phyloP scores from a whole-genome alignment of 2,113 vertebrate genomes.

The Spilogale gracilis region DNA sequence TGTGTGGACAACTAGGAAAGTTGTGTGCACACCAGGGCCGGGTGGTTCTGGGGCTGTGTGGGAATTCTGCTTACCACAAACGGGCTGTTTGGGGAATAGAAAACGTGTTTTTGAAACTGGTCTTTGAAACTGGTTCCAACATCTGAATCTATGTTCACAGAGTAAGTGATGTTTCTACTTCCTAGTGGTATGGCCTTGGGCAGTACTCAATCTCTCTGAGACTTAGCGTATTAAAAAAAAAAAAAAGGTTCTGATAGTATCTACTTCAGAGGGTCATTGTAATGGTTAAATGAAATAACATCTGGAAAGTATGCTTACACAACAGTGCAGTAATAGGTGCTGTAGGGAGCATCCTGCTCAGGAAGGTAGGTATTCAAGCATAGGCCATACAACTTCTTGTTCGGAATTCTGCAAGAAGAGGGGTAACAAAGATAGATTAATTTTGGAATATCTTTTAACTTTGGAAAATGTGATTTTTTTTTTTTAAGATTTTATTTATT shows the following conservation, averaged over 20 bases:
- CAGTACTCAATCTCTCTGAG: not conserved
- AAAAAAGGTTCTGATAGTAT: not conserved
- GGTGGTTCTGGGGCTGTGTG: not conserved
- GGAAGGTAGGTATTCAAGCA: not conserved
- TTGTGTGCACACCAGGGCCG: not conserved
- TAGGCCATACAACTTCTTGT: not conserved
- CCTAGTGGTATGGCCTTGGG: not conserved
- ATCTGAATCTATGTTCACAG: not conserved
- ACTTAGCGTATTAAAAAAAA: not conserved
- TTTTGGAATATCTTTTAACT: not conserved
- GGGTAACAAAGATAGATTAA: not conserved
- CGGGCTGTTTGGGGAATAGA: not conserved
- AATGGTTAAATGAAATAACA: not conserved
- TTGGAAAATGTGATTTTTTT: not conserved
- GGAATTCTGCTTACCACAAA: too few relatives aligned
- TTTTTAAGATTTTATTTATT: too few relatives aligned
- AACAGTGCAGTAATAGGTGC: not conserved
- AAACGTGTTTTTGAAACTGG: not conserved
- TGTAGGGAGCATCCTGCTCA: not conserved
- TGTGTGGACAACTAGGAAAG: not conserved
- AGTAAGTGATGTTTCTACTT: not conserved
- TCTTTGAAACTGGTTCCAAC: not conserved
- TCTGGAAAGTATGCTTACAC: not conserved
- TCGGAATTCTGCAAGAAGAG: not conserved
- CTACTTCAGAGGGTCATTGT: not conserved